phyloP scores from a whole-genome alignment of 2,797 vertebrate genomes.

The Myoxocephalus aenaeus region DNA sequence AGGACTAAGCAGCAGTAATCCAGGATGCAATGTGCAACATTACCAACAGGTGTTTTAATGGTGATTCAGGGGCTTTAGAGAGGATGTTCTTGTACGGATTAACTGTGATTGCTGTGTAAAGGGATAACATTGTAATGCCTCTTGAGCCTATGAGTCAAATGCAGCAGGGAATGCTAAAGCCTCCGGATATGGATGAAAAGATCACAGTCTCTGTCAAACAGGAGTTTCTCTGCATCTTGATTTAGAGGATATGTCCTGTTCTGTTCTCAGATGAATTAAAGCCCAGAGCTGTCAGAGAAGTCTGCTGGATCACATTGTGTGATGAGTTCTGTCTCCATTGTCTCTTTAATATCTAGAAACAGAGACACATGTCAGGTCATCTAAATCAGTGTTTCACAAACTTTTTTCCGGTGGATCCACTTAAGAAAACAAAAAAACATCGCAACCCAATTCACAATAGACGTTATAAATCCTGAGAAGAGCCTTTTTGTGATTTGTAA shows the following conservation, averaged over 20 bases:
- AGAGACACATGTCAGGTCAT: background rate
- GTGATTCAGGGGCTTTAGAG: constrained; percentile 30
- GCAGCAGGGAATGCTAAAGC: constrained; percentile 50
- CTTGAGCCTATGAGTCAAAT: constrained; percentile 51
- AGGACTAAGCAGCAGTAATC: too few species aligned
- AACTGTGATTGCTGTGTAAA: constrained; percentile 42
- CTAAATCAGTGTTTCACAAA: background rate
- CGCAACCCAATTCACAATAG: background rate
- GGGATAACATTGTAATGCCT: constrained; percentile 47
- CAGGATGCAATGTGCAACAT: too few species aligned
- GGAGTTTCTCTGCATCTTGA: constrained; percentile 29
- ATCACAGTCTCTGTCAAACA: constrained; percentile 26
- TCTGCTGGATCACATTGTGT: background rate
- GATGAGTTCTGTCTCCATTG: constrained; percentile 14
- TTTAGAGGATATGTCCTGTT: constrained; percentile 20
- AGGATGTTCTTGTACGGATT: constrained; percentile 49
- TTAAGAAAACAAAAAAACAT: too few species aligned
- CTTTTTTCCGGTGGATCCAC: too few species aligned
- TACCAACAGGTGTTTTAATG: too few species aligned
- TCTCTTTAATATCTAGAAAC: background rate
- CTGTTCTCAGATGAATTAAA: constrained; percentile 22
- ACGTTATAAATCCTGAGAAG: too few species aligned
- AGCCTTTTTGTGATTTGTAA: too few species aligned
- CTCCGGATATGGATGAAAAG: constrained; percentile 39
- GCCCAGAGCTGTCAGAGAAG: constrained; percentile 8